These are phyloP conservation scores for Trachelipus rathkii DNA, from an alignment of 1,140 invertebrate species.

Conservation along the genomic window DNA sequence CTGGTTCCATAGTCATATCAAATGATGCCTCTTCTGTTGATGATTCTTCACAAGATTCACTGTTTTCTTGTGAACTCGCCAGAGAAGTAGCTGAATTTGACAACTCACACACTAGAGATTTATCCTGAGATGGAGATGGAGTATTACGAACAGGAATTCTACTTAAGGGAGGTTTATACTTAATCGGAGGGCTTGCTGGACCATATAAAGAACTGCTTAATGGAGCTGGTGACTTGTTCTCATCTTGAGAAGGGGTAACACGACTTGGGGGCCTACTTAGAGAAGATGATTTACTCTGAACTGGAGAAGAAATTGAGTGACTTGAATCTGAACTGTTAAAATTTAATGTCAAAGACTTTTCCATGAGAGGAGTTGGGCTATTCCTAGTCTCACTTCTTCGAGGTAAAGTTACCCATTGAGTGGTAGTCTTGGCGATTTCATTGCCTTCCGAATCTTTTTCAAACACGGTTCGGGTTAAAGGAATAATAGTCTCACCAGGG, in stretches of 20 bases:
- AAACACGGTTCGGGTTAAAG: neutral
- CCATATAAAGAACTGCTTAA: too few relatives aligned
- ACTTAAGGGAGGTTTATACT: too few relatives aligned
- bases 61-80: too few relatives aligned
- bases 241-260: neutral
- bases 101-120: too few relatives aligned
- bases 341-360: neutral
- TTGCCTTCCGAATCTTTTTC: neutral
- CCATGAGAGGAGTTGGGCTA: neutral
- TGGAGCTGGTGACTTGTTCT: too few relatives aligned
- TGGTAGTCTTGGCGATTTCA: neutral
- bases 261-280: neutral
- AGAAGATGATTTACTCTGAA: neutral
- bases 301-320: neutral
- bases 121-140: too few relatives aligned
- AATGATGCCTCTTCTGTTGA: too few relatives aligned
- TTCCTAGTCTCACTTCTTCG: neutral
- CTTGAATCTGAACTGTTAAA: neutral
- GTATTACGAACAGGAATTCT: too few relatives aligned
- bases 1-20: neutral
- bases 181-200: too few relatives aligned
- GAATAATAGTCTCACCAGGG: neutral
- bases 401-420: neutral
- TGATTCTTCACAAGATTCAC: too few relatives aligned
- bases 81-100: too few relatives aligned